Evolutionary conservation across 2,113 vertebrate species (phyloP).

Genomic region (Tympanuchus pallidicinctus): DNA sequence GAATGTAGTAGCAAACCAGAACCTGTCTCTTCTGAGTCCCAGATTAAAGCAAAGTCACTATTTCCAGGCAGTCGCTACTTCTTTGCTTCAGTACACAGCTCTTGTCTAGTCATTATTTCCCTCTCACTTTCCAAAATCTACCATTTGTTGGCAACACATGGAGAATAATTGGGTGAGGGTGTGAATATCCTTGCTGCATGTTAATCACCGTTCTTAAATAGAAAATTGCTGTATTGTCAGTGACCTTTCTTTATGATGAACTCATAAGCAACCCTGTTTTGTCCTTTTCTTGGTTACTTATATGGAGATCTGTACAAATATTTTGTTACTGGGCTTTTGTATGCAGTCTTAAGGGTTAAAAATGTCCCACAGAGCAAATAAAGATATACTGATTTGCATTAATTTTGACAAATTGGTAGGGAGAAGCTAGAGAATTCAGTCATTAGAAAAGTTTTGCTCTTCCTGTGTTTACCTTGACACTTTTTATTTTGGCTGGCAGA

Average conservation of each 20-base stretch:
- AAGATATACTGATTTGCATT: not conserved
- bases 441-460: not conserved
- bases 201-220: not conserved
- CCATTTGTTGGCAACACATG: not conserved
- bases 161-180: not conserved
- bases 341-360: not conserved
- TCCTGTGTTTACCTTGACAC: not conserved
- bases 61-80: not conserved
- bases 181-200: not conserved
- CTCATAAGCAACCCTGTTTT: not conserved
- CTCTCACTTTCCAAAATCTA: not conserved
- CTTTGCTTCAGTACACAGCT: not conserved
- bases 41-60: not conserved
- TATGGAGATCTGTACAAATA: not conserved
- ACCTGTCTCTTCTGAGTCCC: not conserved
- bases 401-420: not conserved
- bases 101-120: not conserved
- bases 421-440: not conserved
- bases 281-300: not conserved
- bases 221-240: not conserved
- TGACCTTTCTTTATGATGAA: not conserved
- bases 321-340: not conserved
- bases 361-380: not conserved
- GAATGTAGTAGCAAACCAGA: not conserved
- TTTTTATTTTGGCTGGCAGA: not conserved